Evolutionary conservation across 2,888 invertebrate genomes (phyloP), one percentile per base, ranked within the genome.

Genomic region (Brenthis daphne): DNA sequence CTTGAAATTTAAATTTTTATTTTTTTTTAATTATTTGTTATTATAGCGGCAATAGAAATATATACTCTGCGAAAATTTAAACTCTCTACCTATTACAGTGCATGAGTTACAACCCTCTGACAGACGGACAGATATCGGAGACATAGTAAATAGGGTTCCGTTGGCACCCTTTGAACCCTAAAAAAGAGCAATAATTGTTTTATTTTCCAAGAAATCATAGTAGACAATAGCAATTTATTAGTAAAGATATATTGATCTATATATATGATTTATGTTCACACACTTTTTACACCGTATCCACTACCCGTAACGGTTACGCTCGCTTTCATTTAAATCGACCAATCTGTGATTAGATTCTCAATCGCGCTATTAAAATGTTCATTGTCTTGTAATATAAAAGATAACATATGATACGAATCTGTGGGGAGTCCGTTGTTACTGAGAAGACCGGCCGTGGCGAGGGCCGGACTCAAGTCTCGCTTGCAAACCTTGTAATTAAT

Each of bases 381-480:
- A n/a, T 5, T 4, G 20, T 20, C 55, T 57, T 33, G 4, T n/a
- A 56, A 20, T 24, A 74, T 74, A 74, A 69, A 74, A 47, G 37
- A 13, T 6, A 14, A 12, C 6, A 48, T 14, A 11, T 29, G 20
- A 0, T 0, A 3, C 1, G 0, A 0, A 2, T 3, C 1, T 1
- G 69, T 76, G 86, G 90, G 89, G 86, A 89, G 90, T 90, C 89
- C 90, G 89, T 90, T 90, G 90, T 73, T 89, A 86, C 85, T 85
- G 83, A 80, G 90, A 90, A 90, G 90, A 89, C 89, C 87, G 90
- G 89, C 84, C 78, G 75, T 88, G 76, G 90, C 88, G 89, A 90
- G 89, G 80, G 86, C 89, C 90, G 88, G 90, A 87, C 89, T 84
- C 83, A 89, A 88, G 77, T 76, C 90, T 90, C 89, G 90, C 89